Evolutionary conservation across 1,140 invertebrate genomes (phyloP).

Genomic region (Artemia franciscana): DNA sequence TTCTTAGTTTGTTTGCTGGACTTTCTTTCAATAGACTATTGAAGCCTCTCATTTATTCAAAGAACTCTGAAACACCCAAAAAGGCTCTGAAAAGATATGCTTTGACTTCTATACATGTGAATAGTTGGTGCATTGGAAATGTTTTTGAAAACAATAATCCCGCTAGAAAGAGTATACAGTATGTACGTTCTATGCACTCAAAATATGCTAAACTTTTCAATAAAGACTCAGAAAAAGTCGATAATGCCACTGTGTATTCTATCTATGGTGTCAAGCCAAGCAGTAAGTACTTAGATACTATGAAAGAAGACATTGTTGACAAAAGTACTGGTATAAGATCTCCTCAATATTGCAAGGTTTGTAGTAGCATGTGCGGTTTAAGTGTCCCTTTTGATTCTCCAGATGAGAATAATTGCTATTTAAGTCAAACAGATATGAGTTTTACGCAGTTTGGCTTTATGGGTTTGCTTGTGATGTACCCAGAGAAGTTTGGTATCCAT

Average conservation of each 20-base stretch:
- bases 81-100: constrained; percentile 50
- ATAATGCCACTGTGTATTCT: background rate
- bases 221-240: background rate
- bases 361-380: background rate
- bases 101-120: constrained; percentile 39
- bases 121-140: constrained; percentile 42
- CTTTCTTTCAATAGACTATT: constrained; percentile 36
- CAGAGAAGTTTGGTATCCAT: constrained; percentile 34
- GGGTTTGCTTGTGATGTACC: constrained; percentile 40
- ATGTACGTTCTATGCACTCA: constrained; percentile 24
- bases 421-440: constrained; percentile 53
- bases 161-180: constrained; percentile 22
- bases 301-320: background rate
- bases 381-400: background rate
- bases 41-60: constrained; percentile 33
- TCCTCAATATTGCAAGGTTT: background rate
- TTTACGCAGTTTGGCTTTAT: constrained; percentile 68
- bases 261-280: background rate
- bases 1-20: constrained; percentile 30
- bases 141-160: constrained; percentile 24
- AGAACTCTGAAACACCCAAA: constrained; percentile 31
- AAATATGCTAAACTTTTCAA: constrained; percentile 14
- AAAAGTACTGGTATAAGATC: background rate
- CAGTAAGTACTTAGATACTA: background rate
- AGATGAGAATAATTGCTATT: constrained; percentile 13